Evolutionary conservation across 2,113 vertebrate species (phyloP).

Genomic region (Cacatua alba): DNA sequence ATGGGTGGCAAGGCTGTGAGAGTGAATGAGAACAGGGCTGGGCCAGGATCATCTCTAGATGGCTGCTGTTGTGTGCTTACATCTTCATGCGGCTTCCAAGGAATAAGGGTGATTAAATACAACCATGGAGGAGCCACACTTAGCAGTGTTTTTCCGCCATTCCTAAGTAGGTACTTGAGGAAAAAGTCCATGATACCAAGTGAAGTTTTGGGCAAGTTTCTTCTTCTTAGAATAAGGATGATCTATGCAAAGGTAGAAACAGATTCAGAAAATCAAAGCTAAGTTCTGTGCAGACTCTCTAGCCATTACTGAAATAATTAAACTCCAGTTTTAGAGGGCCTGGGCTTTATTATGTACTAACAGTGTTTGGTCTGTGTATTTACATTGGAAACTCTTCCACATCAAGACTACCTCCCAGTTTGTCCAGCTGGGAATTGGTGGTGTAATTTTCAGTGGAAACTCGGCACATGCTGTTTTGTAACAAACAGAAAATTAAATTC

Average conservation of each 20-base stretch:
- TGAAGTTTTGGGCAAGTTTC: neutral
- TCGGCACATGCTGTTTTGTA: neutral
- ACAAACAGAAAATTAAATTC: neutral
- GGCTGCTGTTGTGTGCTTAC: neutral
- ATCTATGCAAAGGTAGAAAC: neutral
- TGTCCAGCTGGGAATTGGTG: neutral
- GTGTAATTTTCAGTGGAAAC: neutral
- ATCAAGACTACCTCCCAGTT: neutral
- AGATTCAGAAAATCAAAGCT: neutral
- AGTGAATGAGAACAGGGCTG: neutral
- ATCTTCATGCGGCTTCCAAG: neutral
- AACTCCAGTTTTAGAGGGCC: neutral
- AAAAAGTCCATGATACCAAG: neutral
- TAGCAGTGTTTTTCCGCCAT: neutral
- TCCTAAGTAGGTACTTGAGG: neutral
- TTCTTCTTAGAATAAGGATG: neutral
- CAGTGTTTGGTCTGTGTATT: neutral
- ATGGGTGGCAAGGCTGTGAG: neutral
- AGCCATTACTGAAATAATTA: neutral
- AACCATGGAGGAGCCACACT: neutral
- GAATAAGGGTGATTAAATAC: neutral
- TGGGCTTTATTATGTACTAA: neutral
- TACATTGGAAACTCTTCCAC: neutral
- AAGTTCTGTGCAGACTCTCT: neutral
- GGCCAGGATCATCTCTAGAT: neutral